phyloP scores from a whole-genome alignment of 2,113 vertebrate species.

The Paralichthys olivaceus region DNA sequence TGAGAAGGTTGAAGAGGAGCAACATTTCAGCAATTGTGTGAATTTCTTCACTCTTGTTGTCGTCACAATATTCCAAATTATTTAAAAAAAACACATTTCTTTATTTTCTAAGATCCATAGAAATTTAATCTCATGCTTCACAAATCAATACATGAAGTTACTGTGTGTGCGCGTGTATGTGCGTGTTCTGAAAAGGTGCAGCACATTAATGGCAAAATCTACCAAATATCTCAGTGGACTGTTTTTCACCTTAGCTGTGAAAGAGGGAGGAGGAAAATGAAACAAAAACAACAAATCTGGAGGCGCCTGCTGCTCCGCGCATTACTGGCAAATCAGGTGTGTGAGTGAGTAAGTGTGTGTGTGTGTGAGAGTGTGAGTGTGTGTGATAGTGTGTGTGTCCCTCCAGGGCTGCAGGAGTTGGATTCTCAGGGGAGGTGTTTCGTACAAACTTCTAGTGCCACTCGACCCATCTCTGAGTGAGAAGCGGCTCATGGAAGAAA shows the following conservation, averaged over 20 bases:
- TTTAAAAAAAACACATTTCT: neutral
- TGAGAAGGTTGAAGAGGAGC: constrained; percentile 35
- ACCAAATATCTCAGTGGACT: constrained; percentile 51
- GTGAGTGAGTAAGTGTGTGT: constrained; percentile 39
- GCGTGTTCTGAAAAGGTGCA: constrained; percentile 49
- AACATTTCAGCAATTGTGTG: constrained; percentile 35
- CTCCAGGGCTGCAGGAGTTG: constrained; percentile 51
- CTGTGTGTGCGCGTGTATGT: constrained; percentile 1
- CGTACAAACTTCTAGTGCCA: constrained; percentile 70
- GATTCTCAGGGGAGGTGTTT: constrained; percentile 62
- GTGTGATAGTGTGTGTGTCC: constrained; percentile 22
- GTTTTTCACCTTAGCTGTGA: constrained; percentile 73
- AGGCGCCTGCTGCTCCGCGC: constrained; percentile 53
- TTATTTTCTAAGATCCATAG: neutral
- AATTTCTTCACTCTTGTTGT: constrained; percentile 29
- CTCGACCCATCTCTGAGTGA: constrained; percentile 57
- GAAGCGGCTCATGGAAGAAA: constrained; percentile 23
- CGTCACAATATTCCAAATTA: constrained; percentile 5
- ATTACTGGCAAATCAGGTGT: constrained; percentile 64
- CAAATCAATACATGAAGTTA: constrained; percentile 42
- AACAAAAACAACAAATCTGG: constrained; percentile 66
- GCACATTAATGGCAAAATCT: constrained; percentile 48
- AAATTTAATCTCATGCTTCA: constrained; percentile 35
- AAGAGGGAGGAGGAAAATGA: constrained; percentile 45
- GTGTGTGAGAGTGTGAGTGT: constrained; percentile 27